Evolutionary conservation across 2,888 invertebrate species (phyloP).

Genomic region (Zhuqinia jingwanae): DNA sequence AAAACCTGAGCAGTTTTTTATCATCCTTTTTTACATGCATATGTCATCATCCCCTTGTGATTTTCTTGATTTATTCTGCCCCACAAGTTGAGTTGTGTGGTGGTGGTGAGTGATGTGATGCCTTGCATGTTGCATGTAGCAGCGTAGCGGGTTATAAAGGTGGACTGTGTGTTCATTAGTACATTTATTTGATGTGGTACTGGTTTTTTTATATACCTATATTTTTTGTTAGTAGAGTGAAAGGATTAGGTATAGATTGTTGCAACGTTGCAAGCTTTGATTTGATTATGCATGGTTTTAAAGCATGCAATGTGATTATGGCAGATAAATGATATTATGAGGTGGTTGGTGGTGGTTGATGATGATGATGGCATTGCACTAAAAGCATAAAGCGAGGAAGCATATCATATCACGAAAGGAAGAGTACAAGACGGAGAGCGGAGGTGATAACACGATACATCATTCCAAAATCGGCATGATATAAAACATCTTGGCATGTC

Average conservation of each 20-base stretch:
- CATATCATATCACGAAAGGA: neutral
- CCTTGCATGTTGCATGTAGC: neutral
- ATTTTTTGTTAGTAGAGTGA: neutral
- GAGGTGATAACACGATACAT: slow-evolving; percentile 67
- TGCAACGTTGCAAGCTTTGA: slow-evolving; percentile 37
- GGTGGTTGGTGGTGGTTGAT: no score
- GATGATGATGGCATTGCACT: no score
- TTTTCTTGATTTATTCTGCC: slow-evolving; percentile 46
- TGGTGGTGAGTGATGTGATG: no score
- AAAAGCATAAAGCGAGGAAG: slow-evolving; percentile 1
- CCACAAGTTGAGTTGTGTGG: slow-evolving; percentile 51
- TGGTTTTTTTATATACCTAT: no score
- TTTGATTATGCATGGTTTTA: slow-evolving; percentile 49
- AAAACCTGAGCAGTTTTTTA: slow-evolving; percentile 24
- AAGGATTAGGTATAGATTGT: neutral
- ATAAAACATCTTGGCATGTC: slow-evolving; percentile 65
- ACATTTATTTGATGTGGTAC: no score
- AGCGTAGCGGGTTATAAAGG: neutral
- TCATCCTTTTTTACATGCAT: no score
- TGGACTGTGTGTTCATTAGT: neutral
- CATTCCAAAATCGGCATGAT: slow-evolving; percentile 69
- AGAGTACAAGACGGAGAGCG: slow-evolving; percentile 18
- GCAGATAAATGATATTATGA: slow-evolving; percentile 19
- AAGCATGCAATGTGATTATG: slow-evolving; percentile 36
- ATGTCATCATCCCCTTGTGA: slow-evolving; percentile 1